These are phyloP conservation scores for Centropus unirufus DNA, from an alignment of 2,113 vertebrate species.

Conservation along the genomic window DNA sequence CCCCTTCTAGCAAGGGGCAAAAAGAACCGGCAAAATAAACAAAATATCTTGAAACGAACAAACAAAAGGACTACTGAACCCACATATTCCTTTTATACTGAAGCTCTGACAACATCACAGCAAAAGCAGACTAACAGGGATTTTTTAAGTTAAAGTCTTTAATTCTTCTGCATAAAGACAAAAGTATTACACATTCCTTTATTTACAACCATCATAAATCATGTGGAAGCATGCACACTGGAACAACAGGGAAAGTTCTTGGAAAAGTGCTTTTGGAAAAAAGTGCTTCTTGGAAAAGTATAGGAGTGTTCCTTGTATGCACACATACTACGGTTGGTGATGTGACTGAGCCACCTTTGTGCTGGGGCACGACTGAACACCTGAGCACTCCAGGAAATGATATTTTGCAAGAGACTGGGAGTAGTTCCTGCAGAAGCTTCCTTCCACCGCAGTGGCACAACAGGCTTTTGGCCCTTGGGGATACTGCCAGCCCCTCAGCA, in stretches of 20 bases:
- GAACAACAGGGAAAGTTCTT: neutral
- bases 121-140: neutral
- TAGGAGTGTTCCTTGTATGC: neutral
- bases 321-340: neutral
- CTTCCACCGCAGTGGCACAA: neutral
- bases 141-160: neutral
- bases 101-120: neutral
- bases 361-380: neutral
- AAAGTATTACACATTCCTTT: neutral
- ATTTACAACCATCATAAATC: conserved; percentile 20
- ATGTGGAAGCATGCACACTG: conserved; percentile 1
- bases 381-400: neutral
- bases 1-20: neutral
- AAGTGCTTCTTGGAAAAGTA: too few species aligned
- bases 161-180: conserved; percentile 29
- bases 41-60: neutral
- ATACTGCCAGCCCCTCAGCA: neutral
- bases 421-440: neutral
- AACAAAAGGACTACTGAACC: neutral
- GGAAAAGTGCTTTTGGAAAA: conserved; percentile 14
- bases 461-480: neutral
- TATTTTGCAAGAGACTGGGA: neutral
- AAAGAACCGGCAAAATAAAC: neutral
- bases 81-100: neutral
- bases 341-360: neutral